These are phyloP conservation scores for Spea hammondii DNA, from an alignment of 2,797 vertebrate genomes.

Conservation along the genomic window DNA sequence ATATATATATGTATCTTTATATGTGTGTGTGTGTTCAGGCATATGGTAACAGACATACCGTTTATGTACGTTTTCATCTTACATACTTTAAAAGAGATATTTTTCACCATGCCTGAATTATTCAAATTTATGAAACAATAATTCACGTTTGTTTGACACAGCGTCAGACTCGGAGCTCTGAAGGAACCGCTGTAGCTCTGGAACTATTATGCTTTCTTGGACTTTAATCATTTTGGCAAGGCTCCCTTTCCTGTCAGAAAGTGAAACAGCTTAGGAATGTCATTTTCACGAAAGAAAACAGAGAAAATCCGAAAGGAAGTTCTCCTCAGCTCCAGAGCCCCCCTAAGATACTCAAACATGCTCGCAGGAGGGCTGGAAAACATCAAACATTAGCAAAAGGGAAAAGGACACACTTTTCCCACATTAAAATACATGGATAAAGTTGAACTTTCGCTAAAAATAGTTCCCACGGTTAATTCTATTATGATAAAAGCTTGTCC, in stretches of 20 bases:
- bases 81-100: slow-evolving; percentile 71
- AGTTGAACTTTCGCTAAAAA: slow-evolving; percentile 96
- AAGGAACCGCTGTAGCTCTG: slow-evolving; percentile 78
- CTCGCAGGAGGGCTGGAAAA: slow-evolving; percentile 82
- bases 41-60: no score
- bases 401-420: slow-evolving; percentile 97
- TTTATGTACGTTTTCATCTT: slow-evolving; percentile 57
- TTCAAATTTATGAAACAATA: slow-evolving; percentile 92
- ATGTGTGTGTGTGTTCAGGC: slow-evolving; percentile 57
- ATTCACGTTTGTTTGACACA: slow-evolving; percentile 89
- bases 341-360: slow-evolving; percentile 79
- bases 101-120: slow-evolving; percentile 75
- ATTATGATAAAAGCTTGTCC: slow-evolving; percentile 74
- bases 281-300: slow-evolving; percentile 99
- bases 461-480: slow-evolving; percentile 87
- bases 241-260: slow-evolving; percentile 97
- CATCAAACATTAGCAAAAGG: slow-evolving; percentile 82
- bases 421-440: slow-evolving; percentile 97
- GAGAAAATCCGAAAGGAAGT: slow-evolving; percentile 98
- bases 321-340: slow-evolving; percentile 89
- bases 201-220: slow-evolving; percentile 86
- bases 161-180: slow-evolving; percentile 83
- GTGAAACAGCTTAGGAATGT: slow-evolving; percentile 99
- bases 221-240: slow-evolving; percentile 94
- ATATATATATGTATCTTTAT: background rate